These are phyloP conservation scores for Macaria liturata DNA, from an alignment of 2,888 invertebrate genomes.

Conservation along the genomic window DNA sequence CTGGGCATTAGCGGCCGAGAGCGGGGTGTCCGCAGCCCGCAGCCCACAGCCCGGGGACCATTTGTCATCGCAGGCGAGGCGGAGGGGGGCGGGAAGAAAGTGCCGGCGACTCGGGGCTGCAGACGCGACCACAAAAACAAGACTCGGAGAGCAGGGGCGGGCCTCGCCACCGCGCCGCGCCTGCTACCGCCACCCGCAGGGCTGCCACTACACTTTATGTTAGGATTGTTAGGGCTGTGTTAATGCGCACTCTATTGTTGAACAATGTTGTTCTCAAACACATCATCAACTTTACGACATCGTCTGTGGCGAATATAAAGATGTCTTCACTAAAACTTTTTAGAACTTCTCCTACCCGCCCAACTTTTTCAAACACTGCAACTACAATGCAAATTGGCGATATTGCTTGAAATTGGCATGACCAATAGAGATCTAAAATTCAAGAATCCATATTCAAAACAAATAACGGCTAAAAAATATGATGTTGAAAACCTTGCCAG, in stretches of 20 bases:
- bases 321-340: conserved; percentile 24
- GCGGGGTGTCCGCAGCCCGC: conserved; percentile 55
- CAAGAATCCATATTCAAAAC: no score
- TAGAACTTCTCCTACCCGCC: conserved; percentile 4
- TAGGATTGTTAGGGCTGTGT: conserved; percentile 45
- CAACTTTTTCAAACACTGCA: background rate
- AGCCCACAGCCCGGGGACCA: conserved; percentile 63
- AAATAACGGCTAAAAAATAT: no score
- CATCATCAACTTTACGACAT: conserved; percentile 29
- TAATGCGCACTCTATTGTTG: conserved; percentile 44
- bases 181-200: conserved; percentile 64
- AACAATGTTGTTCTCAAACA: conserved; percentile 44
- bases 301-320: conserved; percentile 28
- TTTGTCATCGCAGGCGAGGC: conserved; percentile 75
- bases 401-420: no score
- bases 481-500: background rate
- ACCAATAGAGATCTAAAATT: no score
- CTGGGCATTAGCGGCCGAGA: conserved; percentile 72
- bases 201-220: conserved; percentile 50
- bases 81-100: conserved; percentile 61
- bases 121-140: conserved; percentile 82
- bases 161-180: conserved; percentile 58
- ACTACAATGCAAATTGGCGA: no score
- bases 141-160: conserved; percentile 72
- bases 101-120: conserved; percentile 74